Conservation (phyloP, 2,888 invertebrate species). For the Didymodactylos carnosus region DNA sequence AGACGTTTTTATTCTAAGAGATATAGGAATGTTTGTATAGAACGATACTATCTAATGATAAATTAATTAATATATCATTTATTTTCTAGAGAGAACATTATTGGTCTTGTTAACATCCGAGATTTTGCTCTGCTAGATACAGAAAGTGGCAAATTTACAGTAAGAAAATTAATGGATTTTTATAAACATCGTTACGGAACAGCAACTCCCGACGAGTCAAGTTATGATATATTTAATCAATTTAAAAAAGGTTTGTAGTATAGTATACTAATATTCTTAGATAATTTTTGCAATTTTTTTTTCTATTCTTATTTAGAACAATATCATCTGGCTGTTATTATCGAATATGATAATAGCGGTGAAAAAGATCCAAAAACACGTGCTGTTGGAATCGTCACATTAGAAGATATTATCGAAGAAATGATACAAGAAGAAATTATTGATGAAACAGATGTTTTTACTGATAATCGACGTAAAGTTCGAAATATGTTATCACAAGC, state of each 20-base stretch:
- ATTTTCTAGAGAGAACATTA: not conserved
- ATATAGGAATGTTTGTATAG: too few species aligned
- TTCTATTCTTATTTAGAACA: not conserved
- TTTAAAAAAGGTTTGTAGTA: not conserved
- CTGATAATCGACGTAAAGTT: not conserved
- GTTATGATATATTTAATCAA: not conserved
- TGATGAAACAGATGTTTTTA: slow-evolving; percentile 46
- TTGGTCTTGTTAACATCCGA: slow-evolving; percentile 8
- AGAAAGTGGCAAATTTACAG: slow-evolving; percentile 8
- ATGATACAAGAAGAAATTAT: slow-evolving; percentile 90
- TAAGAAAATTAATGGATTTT: slow-evolving; percentile 5
- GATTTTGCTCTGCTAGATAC: slow-evolving; percentile 12
- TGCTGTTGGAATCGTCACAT: slow-evolving; percentile 63
- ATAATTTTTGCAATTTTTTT: too few species aligned
- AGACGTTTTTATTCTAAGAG: too few species aligned
- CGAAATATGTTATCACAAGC: not conserved
- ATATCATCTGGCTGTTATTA: not conserved
- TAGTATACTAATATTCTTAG: not conserved
- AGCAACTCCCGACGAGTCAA: not conserved
- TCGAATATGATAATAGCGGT: not conserved
- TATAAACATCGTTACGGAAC: slow-evolving; percentile 5
- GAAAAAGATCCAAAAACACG: slow-evolving; percentile 3
- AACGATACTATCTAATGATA: too few species aligned
- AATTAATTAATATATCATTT: not conserved
- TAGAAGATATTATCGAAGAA: slow-evolving; percentile 94